Base-by-base conservation (phyloP, 2,797 vertebrate species). In the Xiphophorus birchmanni region DNA sequence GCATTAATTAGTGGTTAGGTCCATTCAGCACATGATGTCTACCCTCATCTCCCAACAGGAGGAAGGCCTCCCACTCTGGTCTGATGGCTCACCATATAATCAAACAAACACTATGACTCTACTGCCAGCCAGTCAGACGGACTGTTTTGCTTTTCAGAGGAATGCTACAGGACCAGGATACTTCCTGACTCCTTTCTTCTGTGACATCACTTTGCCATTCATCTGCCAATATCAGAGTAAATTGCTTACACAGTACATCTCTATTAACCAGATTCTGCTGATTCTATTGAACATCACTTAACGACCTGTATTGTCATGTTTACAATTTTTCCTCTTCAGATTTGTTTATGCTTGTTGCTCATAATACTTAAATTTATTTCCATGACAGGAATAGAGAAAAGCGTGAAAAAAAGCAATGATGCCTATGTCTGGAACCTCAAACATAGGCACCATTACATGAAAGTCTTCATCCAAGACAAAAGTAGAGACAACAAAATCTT, bases 171-270 rank as follows among this genome's bases (percentile, higher is more conserved):
- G 96, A 65, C 91, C 89, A 45, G 95, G 92, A 89, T 97, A 96
- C 91, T 96, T 97, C 90, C 96, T 98, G 79, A 95, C 94, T 75
- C 93, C 95, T 56, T 96, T 98, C 92, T 97, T 97, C 90, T 98
- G 97, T 88, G 92, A 93, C 84, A 81, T 97, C 82, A 87, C 91
- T 2, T 92, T 98, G 86, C 97, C 97, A 29, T 98, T 96, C 90
- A 94, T 98, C 94, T 99, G 97, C 93, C 96, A 98, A 91, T 96
- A 95, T 80, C 92, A 96, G 83, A 95, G 97, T 98, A 96, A 98
- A 84, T 95, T 88, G 86, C 35, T 17, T 69, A 0, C 44, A 5
- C 29, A 48, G 23, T 44, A 32, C 4, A 78, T 23, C 26, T 75
- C 76, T 15, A 29, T 35, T 44, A 44, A 60, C 29, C 26, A 71